Evolutionary conservation across 2,888 invertebrate species (phyloP).

Genomic region (Scaptomyza caliginosa): DNA sequence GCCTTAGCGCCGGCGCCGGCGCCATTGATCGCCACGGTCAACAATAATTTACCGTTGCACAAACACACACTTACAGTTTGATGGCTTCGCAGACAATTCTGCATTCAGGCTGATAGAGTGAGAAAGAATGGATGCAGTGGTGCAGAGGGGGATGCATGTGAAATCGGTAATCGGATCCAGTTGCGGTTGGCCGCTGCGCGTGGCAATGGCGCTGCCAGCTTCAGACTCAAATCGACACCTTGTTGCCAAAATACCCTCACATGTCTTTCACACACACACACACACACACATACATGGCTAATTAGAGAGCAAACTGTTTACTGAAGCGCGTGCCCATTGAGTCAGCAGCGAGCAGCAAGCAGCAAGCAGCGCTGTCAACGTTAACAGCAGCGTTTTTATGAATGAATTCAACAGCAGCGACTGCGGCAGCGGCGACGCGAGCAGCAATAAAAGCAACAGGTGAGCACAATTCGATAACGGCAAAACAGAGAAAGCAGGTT

Average conservation of each 20-base stretch:
- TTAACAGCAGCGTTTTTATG: slow-evolving; percentile 31
- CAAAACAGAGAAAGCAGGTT: slow-evolving; percentile 35
- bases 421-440: slow-evolving; percentile 5
- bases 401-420: slow-evolving; percentile 29
- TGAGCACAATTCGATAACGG: slow-evolving; percentile 18
- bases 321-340: slow-evolving; percentile 49
- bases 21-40: slow-evolving; percentile 27
- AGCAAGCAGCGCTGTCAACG: slow-evolving; percentile 8
- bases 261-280: not conserved
- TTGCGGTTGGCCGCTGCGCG: slow-evolving; percentile 47
- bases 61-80: slow-evolving; percentile 27
- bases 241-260: not conserved
- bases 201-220: slow-evolving; percentile 26
- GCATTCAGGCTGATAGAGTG: slow-evolving; percentile 1
- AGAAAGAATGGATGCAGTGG: no score
- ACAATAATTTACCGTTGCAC: slow-evolving; percentile 37
- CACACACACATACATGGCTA: not conserved
- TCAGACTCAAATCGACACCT: slow-evolving; percentile 1
- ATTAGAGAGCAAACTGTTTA: slow-evolving; percentile 41
- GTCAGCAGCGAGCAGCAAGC: slow-evolving; percentile 20
- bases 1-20: slow-evolving; percentile 45
- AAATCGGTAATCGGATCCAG: slow-evolving; percentile 43
- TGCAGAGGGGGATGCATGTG: not conserved
- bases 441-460: slow-evolving; percentile 23
- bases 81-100: slow-evolving; percentile 20